Evolutionary conservation across 2,888 invertebrate species (phyloP).

Genomic region (Clostera curtula): DNA sequence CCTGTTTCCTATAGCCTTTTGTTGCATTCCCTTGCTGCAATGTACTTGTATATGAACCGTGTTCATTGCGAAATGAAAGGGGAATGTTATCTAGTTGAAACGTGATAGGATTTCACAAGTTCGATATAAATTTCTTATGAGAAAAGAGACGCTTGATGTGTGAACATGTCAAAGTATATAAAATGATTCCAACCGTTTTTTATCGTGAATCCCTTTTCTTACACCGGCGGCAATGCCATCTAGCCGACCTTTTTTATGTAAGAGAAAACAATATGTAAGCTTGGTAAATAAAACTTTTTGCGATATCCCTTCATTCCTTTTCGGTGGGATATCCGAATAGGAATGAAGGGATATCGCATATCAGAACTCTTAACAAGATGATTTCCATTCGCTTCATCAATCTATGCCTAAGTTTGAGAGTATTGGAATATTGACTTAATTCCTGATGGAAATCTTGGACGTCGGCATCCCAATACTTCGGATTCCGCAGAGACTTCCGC

Average conservation of each 20-base stretch:
- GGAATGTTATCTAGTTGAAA: conserved; percentile 5
- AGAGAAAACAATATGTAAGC: not conserved
- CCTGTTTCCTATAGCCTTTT: no score
- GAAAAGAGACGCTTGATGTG: no score
- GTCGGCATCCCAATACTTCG: conserved; percentile 31
- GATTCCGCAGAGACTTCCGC: conserved; percentile 38
- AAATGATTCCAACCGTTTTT: no score
- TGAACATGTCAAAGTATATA: no score
- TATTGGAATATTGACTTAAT: conserved; percentile 15
- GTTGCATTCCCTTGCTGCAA: conserved; percentile 23
- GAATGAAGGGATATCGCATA: conserved; percentile 2
- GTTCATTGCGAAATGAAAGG: conserved; percentile 9
- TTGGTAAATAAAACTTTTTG: not conserved
- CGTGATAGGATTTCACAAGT: conserved; percentile 13
- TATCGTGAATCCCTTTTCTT: no score
- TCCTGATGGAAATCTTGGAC: conserved; percentile 29
- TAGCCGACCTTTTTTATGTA: not conserved
- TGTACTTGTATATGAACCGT: conserved; percentile 4
- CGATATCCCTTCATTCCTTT: conserved; percentile 3
- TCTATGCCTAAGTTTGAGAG: conserved; percentile 14
- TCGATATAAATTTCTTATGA: not conserved
- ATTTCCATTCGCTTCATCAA: conserved; percentile 13
- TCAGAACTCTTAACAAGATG: conserved; percentile 11
- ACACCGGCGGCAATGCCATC: no score
- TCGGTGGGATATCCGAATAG: conserved; percentile 5